phyloP scores from a whole-genome alignment of 2,888 invertebrate genomes.

The Drosophila merina region DNA sequence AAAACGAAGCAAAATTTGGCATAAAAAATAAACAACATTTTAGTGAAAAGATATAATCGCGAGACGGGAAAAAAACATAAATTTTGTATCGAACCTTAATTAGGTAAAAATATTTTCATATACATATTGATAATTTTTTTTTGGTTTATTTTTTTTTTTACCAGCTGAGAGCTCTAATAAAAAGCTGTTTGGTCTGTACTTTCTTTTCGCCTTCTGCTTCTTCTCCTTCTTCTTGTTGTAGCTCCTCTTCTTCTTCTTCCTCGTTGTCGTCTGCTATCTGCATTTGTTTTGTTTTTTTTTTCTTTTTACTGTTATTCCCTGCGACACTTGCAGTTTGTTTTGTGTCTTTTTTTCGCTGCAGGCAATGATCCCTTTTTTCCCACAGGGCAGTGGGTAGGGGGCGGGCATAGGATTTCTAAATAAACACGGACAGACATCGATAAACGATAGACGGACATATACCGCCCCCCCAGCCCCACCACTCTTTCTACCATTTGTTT shows the following conservation, averaged over 20 bases:
- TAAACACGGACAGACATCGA: conserved; percentile 54
- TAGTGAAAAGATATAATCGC: no score
- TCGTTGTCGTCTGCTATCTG: conserved; percentile 16
- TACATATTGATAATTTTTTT: no score
- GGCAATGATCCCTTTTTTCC: neutral
- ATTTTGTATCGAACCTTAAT: neutral
- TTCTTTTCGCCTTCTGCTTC: conserved; percentile 34
- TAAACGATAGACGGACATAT: conserved; percentile 45
- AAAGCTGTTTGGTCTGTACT: conserved; percentile 24
- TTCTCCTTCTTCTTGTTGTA: conserved; percentile 59
- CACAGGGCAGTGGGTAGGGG: no score
- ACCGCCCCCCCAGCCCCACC: conserved; percentile 2
- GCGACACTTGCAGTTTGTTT: conserved; percentile 39
- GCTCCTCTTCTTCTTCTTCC: neutral
- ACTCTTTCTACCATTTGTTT: neutral
- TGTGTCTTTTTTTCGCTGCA: conserved; percentile 23
- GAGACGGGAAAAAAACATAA: no score
- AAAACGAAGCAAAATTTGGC: neutral
- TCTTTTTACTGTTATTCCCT: conserved; percentile 24
- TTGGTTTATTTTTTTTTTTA: neutral
- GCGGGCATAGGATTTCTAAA: conserved; percentile 16
- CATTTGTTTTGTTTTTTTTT: conserved; percentile 39
- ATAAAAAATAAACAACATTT: neutral
- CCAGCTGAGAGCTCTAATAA: neutral
- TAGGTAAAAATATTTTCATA: neutral